These are phyloP conservation scores for Neomonachus schauinslandi DNA, from an alignment of 2,113 vertebrate genomes.

Conservation along the genomic window DNA sequence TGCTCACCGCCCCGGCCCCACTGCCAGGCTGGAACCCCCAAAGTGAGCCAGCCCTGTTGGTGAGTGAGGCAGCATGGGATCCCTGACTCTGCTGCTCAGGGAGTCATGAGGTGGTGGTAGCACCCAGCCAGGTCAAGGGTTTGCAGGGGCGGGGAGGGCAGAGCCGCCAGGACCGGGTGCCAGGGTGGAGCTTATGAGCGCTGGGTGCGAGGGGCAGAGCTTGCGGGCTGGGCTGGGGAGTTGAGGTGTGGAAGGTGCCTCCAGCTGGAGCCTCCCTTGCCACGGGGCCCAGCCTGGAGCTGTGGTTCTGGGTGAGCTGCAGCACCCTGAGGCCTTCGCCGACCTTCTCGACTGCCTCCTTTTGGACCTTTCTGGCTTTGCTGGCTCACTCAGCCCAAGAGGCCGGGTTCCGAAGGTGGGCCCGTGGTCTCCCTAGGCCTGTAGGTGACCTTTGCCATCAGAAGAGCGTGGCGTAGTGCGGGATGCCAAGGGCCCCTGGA, in stretches of 20 bases:
- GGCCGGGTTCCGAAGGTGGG: neutral
- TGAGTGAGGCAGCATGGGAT: fast-evolving
- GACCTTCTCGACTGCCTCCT: neutral
- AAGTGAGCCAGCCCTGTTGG: neutral
- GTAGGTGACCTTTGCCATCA: neutral
- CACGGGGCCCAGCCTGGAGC: neutral
- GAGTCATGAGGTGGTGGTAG: neutral
- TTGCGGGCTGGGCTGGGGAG: too few relatives aligned
- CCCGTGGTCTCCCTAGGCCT: neutral
- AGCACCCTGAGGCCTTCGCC: neutral
- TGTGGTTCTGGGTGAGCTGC: fast-evolving
- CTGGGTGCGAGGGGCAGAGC: neutral
- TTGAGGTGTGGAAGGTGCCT: neutral
- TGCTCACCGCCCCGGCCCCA: too few relatives aligned
- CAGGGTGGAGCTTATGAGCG: neutral
- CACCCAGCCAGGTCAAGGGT: too few relatives aligned
- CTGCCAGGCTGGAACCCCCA: neutral
- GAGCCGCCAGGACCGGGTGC: neutral
- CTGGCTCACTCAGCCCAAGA: neutral
- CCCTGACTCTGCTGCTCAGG: neutral
- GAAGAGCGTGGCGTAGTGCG: neutral
- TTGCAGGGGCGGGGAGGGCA: too few relatives aligned
- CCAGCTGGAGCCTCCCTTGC: neutral
- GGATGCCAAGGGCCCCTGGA: neutral
- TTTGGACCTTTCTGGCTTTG: neutral